These are phyloP conservation scores for Danio tinwini DNA, from an alignment of 2,797 vertebrate species.

Conservation along the genomic window DNA sequence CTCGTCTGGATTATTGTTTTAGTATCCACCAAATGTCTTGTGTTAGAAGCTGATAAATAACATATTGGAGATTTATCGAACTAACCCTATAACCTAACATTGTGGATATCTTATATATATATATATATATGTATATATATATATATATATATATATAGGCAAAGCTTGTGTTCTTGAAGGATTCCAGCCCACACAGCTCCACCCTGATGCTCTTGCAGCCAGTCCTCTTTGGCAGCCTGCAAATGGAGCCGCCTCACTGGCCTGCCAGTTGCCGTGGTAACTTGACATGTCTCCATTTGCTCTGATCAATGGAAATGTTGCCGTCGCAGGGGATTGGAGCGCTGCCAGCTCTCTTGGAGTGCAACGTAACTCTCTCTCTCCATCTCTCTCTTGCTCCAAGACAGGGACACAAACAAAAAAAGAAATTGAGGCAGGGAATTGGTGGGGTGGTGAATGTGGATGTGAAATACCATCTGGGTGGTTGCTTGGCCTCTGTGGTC, in stretches of 20 bases:
- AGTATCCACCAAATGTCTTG: background rate
- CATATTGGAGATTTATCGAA: background rate
- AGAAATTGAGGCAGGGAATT: slow-evolving; percentile 18
- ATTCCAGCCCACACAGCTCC: slow-evolving; percentile 21
- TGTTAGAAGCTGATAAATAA: background rate
- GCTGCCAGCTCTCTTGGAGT: slow-evolving; percentile 43
- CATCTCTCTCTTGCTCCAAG: background rate
- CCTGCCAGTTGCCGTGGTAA: slow-evolving; percentile 67
- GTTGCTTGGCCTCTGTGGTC: slow-evolving; percentile 16
- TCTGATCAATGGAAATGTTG: slow-evolving; percentile 66
- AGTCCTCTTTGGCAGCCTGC: slow-evolving; percentile 39
- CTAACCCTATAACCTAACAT: background rate
- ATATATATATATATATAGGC: background rate
- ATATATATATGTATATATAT: too few species aligned
- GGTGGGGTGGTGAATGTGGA: slow-evolving; percentile 15
- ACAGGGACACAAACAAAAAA: background rate
- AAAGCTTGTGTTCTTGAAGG: background rate
- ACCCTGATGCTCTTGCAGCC: slow-evolving; percentile 34
- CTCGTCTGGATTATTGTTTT: too few species aligned
- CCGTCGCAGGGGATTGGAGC: slow-evolving; percentile 54
- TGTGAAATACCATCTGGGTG: slow-evolving; percentile 14
- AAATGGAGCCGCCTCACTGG: slow-evolving; percentile 33
- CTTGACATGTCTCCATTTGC: slow-evolving; percentile 65
- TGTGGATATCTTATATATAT: background rate
- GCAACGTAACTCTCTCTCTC: background rate